Evolutionary conservation across 2,113 vertebrate genomes (phyloP).

Genomic region (Corythoichthys intestinalis): DNA sequence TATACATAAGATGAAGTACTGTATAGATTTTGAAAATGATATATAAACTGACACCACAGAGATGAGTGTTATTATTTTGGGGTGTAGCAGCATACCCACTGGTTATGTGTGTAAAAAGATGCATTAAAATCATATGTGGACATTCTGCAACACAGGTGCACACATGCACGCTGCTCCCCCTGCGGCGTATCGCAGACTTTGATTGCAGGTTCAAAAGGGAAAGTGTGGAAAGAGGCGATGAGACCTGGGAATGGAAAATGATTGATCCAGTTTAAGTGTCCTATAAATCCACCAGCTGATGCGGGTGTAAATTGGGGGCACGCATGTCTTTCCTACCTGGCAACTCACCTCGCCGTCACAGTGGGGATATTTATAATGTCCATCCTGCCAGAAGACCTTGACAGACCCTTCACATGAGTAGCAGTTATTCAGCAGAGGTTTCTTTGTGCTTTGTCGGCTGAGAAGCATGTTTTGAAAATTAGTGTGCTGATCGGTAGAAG

Average conservation of each 20-base stretch:
- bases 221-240: conserved; percentile 61
- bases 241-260: conserved; percentile 67
- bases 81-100: neutral
- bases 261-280: conserved; percentile 70
- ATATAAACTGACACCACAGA: neutral
- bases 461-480: conserved; percentile 5
- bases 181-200: conserved; percentile 28
- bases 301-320: conserved; percentile 59
- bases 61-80: neutral
- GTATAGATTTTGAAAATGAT: neutral
- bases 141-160: conserved; percentile 36
- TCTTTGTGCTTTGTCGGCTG: conserved; percentile 16
- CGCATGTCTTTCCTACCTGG: conserved; percentile 66
- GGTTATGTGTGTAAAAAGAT: conserved; percentile 6
- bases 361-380: conserved; percentile 66
- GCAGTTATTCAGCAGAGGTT: conserved; percentile 7
- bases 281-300: conserved; percentile 66
- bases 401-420: conserved; percentile 49
- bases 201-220: conserved; percentile 48
- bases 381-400: conserved; percentile 59
- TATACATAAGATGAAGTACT: neutral
- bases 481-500: conserved; percentile 48
- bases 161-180: conserved; percentile 6
- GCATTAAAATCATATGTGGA: conserved; percentile 26
- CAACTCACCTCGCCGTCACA: conserved; percentile 59